Base-by-base conservation (phyloP, 2,888 invertebrate genomes). In the Orchestes rusci region DNA sequence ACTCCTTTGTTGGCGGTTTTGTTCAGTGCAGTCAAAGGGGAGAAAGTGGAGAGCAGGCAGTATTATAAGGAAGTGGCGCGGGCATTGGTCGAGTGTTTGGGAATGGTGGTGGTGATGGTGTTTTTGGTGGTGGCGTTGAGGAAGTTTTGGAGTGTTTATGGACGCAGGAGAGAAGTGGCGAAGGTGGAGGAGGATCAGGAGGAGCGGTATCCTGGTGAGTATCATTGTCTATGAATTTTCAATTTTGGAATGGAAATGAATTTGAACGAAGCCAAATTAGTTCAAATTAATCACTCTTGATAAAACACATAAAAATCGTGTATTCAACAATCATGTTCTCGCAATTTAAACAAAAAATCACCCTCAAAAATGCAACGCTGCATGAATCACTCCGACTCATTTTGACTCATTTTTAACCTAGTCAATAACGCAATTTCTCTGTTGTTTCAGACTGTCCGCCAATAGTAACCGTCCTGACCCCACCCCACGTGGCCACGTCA, bases 1-100 rank as follows among this genome's bases (percentile, higher is more conserved):
- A 68, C 68, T 18, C 69, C 68, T 16, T 67, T 79, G 35, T 71
- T 79, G 66, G 78, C 78, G 12, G 77, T 79, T 39, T 63, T 79
- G 43, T 77, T 78, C 32, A 77, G 76, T 60, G 77, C 78, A 3
- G 76, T 78, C 68, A 69, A 75, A 60, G 77, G 76, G 41, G 77
- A 77, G 59, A 73, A 74, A 37, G 70, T 73, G 13, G 72, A 39
- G 19, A 29, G 34, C 15, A 16, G 71, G 54, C 70, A 73, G 31
- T 70, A 70, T 39, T 71, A 73, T 52, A 73, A 73, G 39, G 75
- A 75, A 58, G 70, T 75, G 37, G 77, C 79, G 60, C 59, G 77
- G 49, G 71, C 77, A 31, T 63, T 77, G 42, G 79, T 79, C n/a
- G 74, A 74, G 49, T 67, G 76, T 45, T 76, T 77, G 50, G 79